Conservation (phyloP, 2,888 invertebrate genomes). For the Tetragonula carbonaria region DNA sequence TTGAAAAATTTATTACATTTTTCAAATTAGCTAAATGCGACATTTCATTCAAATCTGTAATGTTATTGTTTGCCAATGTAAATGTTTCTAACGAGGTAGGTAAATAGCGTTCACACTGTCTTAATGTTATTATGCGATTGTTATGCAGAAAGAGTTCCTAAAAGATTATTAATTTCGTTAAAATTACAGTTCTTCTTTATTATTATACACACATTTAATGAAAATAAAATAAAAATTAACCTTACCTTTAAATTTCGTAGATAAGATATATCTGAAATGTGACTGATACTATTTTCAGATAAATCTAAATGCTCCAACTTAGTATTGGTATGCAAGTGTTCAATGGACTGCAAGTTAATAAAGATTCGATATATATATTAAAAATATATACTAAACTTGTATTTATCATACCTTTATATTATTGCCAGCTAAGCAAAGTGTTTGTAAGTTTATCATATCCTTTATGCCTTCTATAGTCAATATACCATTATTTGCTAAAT, state of each 20-base stretch:
- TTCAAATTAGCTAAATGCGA: conserved; percentile 91
- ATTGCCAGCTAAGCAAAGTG: conserved; percentile 94
- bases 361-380: neutral
- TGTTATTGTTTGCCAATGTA: conserved; percentile 92
- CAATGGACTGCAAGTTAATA: conserved; percentile 88
- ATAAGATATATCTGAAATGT: conserved; percentile 93
- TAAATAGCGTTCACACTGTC: conserved; percentile 93
- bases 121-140: conserved; percentile 92
- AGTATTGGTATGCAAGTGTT: conserved; percentile 92
- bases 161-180: conserved; percentile 69
- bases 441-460: conserved; percentile 91
- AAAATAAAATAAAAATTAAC: neutral
- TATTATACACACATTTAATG: neutral
- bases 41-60: conserved; percentile 94
- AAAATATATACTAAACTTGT: neutral
- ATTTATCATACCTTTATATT: conserved; percentile 90
- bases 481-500: conserved; percentile 94
- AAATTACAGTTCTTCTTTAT: conserved; percentile 29
- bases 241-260: conserved; percentile 92
- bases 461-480: conserved; percentile 95
- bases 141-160: conserved; percentile 94
- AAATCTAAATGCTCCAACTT: conserved; percentile 94
- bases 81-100: conserved; percentile 90
- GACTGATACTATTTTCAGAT: conserved; percentile 94
- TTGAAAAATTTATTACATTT: conserved; percentile 91